Percentiles rank a stretch among this genome's conserved stretches.
phyloP scores from a whole-genome alignment of 1,140 invertebrate genomes.

The Zaprionus davidi region DNA sequence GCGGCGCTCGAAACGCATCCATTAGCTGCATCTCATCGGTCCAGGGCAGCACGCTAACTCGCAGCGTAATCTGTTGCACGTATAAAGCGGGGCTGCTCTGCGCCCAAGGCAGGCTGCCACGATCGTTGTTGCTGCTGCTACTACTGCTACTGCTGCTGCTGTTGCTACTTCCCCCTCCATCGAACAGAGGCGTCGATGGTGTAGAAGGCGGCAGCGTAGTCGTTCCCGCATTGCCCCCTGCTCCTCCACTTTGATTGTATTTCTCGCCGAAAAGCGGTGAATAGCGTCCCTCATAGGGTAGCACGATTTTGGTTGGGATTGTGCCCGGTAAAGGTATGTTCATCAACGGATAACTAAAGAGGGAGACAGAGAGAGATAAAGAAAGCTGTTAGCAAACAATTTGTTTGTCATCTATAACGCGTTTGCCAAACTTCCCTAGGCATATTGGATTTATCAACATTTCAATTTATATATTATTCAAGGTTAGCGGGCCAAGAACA shows the following conservation, averaged over 20 bases:
- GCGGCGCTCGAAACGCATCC: slow-evolving; percentile 94
- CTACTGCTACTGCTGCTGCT: slow-evolving; percentile 7
- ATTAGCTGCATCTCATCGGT: slow-evolving; percentile 90
- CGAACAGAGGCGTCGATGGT: slow-evolving; percentile 29
- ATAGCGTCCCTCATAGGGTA: slow-evolving; percentile 74
- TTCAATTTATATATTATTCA: slow-evolving; percentile 53
- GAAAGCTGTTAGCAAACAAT: neutral
- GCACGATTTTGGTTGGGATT: slow-evolving; percentile 82
- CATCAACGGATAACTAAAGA: slow-evolving; percentile 81
- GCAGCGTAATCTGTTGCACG: slow-evolving; percentile 92
- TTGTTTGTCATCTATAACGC: slow-evolving; percentile 55
- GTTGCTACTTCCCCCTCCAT: slow-evolving; percentile 37
- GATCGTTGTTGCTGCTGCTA: slow-evolving; percentile 43
- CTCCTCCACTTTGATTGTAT: slow-evolving; percentile 43
- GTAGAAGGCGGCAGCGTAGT: slow-evolving; percentile 7
- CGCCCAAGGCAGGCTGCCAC: slow-evolving; percentile 86
- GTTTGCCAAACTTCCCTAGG: slow-evolving; percentile 39
- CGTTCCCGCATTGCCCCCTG: neutral
- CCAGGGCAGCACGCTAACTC: slow-evolving; percentile 93
- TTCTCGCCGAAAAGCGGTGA: slow-evolving; percentile 48
- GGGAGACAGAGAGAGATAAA: slow-evolving; percentile 47
- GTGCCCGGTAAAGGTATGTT: slow-evolving; percentile 84
- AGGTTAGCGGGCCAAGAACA: slow-evolving; percentile 62
- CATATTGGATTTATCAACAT: slow-evolving; percentile 50
- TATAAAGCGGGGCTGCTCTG: slow-evolving; percentile 88